Percentiles rank a stretch among this genome's conserved stretches.
Conservation (phyloP, 2,797 vertebrate genomes). For the Cirrhinus molitorella region DNA sequence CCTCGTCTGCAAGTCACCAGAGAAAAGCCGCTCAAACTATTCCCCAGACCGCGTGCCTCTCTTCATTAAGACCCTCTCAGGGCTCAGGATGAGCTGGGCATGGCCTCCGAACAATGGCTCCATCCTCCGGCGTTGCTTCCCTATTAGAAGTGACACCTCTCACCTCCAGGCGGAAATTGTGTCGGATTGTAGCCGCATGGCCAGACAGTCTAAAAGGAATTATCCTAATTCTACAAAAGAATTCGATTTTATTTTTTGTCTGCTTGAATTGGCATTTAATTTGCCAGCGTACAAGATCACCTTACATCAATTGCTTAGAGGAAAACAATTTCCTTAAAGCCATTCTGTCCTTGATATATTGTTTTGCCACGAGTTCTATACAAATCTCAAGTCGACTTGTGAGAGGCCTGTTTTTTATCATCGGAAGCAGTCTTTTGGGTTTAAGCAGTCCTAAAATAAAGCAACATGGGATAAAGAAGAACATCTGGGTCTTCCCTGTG, state of each 20-base stretch:
- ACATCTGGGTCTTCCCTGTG: conserved; percentile 73
- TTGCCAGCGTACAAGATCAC: conserved; percentile 68
- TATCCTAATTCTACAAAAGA: conserved; percentile 82
- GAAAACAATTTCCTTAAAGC: conserved; percentile 76
- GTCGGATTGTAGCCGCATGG: conserved; percentile 69
- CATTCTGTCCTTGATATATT: conserved; percentile 69
- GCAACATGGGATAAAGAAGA: conserved; percentile 73
- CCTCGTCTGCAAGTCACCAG: conserved; percentile 90
- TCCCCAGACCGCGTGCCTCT: conserved; percentile 90
- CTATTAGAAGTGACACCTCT: conserved; percentile 85
- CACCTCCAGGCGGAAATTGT: conserved; percentile 83
- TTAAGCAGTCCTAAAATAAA: conserved; percentile 72
- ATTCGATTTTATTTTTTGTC: conserved; percentile 69
- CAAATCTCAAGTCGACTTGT: conserved; percentile 67
- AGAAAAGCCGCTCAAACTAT: conserved; percentile 92
- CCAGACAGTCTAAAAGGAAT: conserved; percentile 71
- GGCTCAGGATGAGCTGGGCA: conserved; percentile 79
- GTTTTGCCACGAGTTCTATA: conserved; percentile 64
- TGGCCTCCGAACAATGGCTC: conserved; percentile 80
- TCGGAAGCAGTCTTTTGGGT: conserved; percentile 72
- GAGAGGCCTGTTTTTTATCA: conserved; percentile 71
- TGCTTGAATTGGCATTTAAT: conserved; percentile 72
- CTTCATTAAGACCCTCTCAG: conserved; percentile 95
- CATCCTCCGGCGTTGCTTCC: conserved; percentile 72
- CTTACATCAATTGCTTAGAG: conserved; percentile 68